Conservation (phyloP, 2,888 invertebrate genomes). For the Athrips mouffetella region DNA sequence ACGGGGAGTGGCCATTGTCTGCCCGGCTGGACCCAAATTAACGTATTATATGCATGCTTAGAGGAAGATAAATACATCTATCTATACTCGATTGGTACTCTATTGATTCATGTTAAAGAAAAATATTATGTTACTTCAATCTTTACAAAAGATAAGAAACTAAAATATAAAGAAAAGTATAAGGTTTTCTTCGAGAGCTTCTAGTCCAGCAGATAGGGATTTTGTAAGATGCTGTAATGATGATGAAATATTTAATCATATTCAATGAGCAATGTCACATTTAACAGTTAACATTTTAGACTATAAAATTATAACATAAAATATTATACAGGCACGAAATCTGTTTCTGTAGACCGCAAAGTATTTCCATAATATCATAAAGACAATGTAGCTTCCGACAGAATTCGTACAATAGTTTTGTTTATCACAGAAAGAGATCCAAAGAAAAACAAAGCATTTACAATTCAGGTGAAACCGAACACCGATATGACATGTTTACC, state of each 20-base stretch:
- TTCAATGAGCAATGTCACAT: no score
- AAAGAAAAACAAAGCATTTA: neutral
- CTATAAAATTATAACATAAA: no score
- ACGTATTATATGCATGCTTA: conserved; percentile 21
- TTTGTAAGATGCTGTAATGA: no score
- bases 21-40: conserved; percentile 35
- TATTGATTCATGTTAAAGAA: no score
- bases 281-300: no score
- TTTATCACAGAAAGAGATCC: conserved; percentile 17
- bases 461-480: conserved; percentile 14
- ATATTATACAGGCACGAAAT: no score
- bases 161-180: no score
- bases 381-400: neutral
- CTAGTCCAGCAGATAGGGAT: no score
- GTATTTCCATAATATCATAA: neutral
- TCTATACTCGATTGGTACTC: neutral
- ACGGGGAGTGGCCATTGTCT: conserved; percentile 57
- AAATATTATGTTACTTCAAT: no score
- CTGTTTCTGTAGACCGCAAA: neutral
- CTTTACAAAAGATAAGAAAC: no score
- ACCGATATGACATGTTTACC: conserved; percentile 19
- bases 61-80: neutral
- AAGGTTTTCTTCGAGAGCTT: no score
- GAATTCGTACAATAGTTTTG: conserved; percentile 7
- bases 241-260: no score